phyloP scores from a whole-genome alignment of 2,797 vertebrate genomes.

The Hafferia zeledoni region DNA sequence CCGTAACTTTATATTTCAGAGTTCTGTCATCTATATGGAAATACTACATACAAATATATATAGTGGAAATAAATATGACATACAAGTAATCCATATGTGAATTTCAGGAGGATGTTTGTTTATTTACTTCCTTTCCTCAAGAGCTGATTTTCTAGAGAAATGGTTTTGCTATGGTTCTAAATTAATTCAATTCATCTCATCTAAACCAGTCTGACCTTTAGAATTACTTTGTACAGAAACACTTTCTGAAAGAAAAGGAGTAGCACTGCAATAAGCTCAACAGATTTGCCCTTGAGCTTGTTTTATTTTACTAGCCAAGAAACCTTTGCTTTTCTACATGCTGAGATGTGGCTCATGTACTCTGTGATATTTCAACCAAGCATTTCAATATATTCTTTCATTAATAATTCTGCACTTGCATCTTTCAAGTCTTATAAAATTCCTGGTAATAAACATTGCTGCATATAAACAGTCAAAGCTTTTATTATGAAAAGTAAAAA shows the following conservation, averaged over 20 bases:
- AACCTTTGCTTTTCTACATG: not conserved
- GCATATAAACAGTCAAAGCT: not conserved
- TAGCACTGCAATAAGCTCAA: not conserved
- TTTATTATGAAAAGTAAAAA: not conserved
- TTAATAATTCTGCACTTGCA: not conserved
- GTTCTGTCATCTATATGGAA: not conserved
- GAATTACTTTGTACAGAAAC: not conserved
- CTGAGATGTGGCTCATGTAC: not conserved
- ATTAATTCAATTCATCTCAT: slow-evolving; percentile 26
- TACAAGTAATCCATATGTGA: not conserved
- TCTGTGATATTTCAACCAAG: not conserved
- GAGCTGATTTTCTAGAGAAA: not conserved
- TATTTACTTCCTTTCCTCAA: not conserved
- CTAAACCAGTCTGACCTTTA: slow-evolving; percentile 24
- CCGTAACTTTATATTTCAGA: not conserved
- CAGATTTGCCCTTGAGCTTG: not conserved
- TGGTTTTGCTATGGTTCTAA: not conserved
- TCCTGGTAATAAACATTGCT: not conserved
- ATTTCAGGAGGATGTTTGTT: not conserved
- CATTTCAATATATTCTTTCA: not conserved
- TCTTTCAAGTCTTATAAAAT: not conserved
- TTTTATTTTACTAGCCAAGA: not conserved
- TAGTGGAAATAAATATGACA: not conserved
- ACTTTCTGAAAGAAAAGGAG: not conserved
- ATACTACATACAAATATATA: not conserved